phyloP scores from a whole-genome alignment of 2,113 vertebrate species.

The Rhineura floridana region DNA sequence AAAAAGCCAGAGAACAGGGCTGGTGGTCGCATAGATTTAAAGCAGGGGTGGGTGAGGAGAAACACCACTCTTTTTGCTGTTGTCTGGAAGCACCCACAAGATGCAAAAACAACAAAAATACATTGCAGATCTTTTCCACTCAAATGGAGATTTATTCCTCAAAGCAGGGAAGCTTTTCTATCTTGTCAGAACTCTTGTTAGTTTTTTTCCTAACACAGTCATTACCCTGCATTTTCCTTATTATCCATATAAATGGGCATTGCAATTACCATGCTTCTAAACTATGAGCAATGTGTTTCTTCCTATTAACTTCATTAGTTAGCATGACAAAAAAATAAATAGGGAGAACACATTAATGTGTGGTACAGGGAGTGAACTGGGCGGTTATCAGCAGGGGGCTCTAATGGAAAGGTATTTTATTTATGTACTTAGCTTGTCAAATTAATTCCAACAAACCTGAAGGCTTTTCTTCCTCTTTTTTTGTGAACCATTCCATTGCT shows the following conservation, averaged over 20 bases:
- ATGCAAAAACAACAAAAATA: not conserved
- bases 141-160: not conserved
- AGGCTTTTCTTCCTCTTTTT: conserved; percentile 10
- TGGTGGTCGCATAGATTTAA: not conserved
- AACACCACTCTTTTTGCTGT: not conserved
- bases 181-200: not conserved
- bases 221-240: conserved; percentile 19
- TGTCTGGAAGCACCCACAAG: not conserved
- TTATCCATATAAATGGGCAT: conserved; percentile 20
- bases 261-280: conserved; percentile 32
- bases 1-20: not conserved
- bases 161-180: not conserved
- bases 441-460: conserved; percentile 63
- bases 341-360: conserved; percentile 59
- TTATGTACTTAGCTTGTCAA: conserved; percentile 61
- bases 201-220: conserved; percentile 24
- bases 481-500: conserved; percentile 30
- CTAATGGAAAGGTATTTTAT: conserved; percentile 58
- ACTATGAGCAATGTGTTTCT: conserved; percentile 58
- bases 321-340: conserved; percentile 44
- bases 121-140: not conserved
- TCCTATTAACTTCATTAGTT: conserved; percentile 64
- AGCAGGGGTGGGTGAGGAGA: no score
- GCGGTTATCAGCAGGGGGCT: conserved; percentile 57
- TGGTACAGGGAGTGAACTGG: conserved; percentile 47